Conservation (phyloP, 2,888 invertebrate species). For the Drosophila maculinotata region DNA sequence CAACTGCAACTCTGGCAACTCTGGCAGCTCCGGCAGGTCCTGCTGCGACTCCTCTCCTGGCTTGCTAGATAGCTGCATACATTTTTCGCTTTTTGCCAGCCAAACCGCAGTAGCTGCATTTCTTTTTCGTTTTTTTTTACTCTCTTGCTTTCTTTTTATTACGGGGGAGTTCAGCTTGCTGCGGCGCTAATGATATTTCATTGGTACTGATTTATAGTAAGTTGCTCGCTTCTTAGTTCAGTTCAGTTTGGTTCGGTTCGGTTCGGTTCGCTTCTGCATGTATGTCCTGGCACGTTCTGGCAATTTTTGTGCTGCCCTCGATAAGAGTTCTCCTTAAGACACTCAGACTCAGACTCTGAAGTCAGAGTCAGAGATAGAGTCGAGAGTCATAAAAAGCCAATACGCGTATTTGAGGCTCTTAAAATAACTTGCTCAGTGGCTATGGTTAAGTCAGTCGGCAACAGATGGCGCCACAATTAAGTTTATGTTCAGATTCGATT, state of each 20-base stretch:
- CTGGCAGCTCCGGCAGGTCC: constrained; percentile 1
- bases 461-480: constrained; percentile 28
- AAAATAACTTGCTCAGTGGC: not conserved
- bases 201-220: constrained; percentile 74
- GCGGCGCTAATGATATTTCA: constrained; percentile 74
- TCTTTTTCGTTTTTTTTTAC: constrained; percentile 20
- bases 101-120: constrained; percentile 31
- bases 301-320: constrained; percentile 37
- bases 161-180: constrained; percentile 23
- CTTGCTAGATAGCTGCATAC: too few relatives aligned
- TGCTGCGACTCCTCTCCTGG: constrained; percentile 12
- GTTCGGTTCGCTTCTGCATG: constrained; percentile 7
- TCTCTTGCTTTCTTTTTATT: not conserved
- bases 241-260: too few relatives aligned
- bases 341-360: constrained; percentile 9
- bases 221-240: constrained; percentile 39
- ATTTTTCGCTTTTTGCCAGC: constrained; percentile 28
- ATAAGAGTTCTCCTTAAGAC: constrained; percentile 32
- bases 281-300: constrained; percentile 13
- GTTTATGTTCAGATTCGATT: not conserved
- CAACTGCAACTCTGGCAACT: constrained; percentile 15
- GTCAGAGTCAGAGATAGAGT: constrained; percentile 1
- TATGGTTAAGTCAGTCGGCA: constrained; percentile 1
- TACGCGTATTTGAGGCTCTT: not conserved
- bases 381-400: constrained; percentile 14